A percentile compares a stretch with the other conserved stretches of the same genome.
Conservation (phyloP, 2,888 invertebrate species). For the Hetaerina titia region DNA sequence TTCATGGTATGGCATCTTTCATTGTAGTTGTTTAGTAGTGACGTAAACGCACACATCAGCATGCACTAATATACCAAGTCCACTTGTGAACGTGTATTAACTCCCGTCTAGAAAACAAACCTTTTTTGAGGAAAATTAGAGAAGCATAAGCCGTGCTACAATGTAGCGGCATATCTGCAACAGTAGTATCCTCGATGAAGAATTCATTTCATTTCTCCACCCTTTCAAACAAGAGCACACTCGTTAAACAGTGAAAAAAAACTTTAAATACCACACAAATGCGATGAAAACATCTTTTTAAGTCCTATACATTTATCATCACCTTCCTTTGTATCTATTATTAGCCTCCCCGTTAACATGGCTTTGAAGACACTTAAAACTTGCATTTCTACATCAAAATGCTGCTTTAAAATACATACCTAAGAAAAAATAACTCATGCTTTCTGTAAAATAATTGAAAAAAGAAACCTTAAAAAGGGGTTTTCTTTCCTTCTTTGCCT, state of each 20-base stretch:
- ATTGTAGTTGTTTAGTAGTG: background rate
- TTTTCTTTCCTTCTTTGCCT: background rate
- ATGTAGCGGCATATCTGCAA: background rate
- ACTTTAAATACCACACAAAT: background rate
- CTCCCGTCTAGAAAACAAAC: background rate
- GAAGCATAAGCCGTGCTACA: background rate
- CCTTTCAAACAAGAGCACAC: background rate
- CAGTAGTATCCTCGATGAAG: background rate
- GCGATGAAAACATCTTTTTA: background rate
- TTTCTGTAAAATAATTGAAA: background rate
- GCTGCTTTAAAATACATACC: background rate
- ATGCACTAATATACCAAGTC: background rate
- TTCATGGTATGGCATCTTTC: background rate
- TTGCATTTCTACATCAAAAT: background rate
- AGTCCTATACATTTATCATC: background rate
- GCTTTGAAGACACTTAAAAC: slow-evolving; percentile 7
- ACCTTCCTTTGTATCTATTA: background rate
- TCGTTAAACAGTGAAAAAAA: background rate
- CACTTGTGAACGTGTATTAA: no score
- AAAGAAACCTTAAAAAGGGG: background rate
- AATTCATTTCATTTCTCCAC: background rate
- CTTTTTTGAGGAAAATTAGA: background rate
- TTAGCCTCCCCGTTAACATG: slow-evolving; percentile 35
- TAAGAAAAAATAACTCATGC: background rate
- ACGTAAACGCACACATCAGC: background rate